These are phyloP conservation scores for Eospalax fontanierii DNA, from an alignment of 2,797 vertebrate genomes.

Conservation along the genomic window DNA sequence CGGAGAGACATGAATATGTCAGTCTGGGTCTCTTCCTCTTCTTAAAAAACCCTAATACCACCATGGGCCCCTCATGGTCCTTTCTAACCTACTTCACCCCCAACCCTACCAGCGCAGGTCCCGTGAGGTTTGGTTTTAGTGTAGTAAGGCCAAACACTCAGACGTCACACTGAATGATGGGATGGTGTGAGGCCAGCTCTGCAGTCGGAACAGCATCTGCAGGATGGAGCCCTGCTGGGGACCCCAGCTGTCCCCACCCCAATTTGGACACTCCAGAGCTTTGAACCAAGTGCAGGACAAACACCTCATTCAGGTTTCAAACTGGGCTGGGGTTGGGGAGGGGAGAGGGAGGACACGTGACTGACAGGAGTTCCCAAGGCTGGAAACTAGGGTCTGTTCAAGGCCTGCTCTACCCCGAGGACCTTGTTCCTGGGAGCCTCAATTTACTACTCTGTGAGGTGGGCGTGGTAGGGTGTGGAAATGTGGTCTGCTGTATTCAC, in stretches of 20 bases:
- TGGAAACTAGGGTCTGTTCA: neutral
- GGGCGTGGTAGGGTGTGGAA: neutral
- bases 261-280: neutral
- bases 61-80: neutral
- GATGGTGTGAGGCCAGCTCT: neutral
- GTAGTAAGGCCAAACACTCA: neutral
- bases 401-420: neutral
- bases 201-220: neutral
- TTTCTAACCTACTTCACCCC: neutral
- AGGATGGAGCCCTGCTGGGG: neutral
- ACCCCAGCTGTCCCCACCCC: neutral
- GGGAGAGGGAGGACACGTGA: neutral
- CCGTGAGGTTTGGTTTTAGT: too few species aligned
- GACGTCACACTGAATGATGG: neutral
- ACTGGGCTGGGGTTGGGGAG: neutral
- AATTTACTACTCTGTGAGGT: neutral
- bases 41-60: neutral
- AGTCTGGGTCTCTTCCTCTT: neutral
- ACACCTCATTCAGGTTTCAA: constrained; percentile 68
- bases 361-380: neutral
- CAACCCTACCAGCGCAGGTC: neutral
- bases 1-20: neutral
- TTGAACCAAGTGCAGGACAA: constrained; percentile 51
- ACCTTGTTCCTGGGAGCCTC: neutral
- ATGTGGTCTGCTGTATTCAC: too few species aligned